A percentile compares a stretch with the other conserved stretches of the same genome.
Evolutionary conservation across 2,888 invertebrate species (phyloP).

Genomic region (Drosophila neotestacea): DNA sequence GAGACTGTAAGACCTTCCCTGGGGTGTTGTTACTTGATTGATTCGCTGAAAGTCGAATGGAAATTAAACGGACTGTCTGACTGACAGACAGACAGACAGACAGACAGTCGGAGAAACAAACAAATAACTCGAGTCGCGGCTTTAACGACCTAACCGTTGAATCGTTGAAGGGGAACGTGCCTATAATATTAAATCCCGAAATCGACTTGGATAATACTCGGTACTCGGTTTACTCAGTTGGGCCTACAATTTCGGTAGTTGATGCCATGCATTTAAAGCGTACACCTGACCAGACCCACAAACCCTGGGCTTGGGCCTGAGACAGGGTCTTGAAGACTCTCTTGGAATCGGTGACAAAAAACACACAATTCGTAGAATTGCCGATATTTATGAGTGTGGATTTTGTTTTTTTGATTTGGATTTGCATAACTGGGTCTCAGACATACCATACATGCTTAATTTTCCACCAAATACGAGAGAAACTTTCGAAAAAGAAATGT

Average conservation of each 20-base stretch:
- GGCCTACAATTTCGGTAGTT: slow-evolving; percentile 72
- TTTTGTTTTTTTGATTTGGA: slow-evolving; percentile 50
- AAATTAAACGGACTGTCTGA: slow-evolving; percentile 57
- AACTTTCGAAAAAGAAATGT: slow-evolving; percentile 65
- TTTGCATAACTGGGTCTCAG: slow-evolving; percentile 84
- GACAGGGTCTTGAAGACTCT: slow-evolving; percentile 22
- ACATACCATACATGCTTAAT: slow-evolving; percentile 77
- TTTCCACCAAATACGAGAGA: slow-evolving; percentile 32
- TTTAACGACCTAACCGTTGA: slow-evolving; percentile 71
- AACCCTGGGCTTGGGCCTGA: slow-evolving; percentile 37
- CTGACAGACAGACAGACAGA: neutral
- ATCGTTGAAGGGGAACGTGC: slow-evolving; percentile 52
- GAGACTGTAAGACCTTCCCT: slow-evolving; percentile 69
- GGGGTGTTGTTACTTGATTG: slow-evolving; percentile 50
- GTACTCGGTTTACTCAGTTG: slow-evolving; percentile 32
- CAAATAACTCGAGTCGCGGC: slow-evolving; percentile 57
- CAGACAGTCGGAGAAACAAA: slow-evolving; percentile 35
- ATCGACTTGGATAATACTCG: slow-evolving; percentile 43
- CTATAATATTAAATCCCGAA: slow-evolving; percentile 46
- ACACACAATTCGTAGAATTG: slow-evolving; percentile 70
- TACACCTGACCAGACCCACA: slow-evolving; percentile 60
- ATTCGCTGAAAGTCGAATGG: slow-evolving; percentile 71
- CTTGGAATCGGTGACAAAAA: slow-evolving; percentile 11
- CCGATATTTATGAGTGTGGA: slow-evolving; percentile 76
- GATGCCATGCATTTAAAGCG: slow-evolving; percentile 72